Evolutionary conservation across 1,140 invertebrate species (phyloP), one percentile per base, ranked within the genome.

Genomic region (Bradysia coprophila): DNA sequence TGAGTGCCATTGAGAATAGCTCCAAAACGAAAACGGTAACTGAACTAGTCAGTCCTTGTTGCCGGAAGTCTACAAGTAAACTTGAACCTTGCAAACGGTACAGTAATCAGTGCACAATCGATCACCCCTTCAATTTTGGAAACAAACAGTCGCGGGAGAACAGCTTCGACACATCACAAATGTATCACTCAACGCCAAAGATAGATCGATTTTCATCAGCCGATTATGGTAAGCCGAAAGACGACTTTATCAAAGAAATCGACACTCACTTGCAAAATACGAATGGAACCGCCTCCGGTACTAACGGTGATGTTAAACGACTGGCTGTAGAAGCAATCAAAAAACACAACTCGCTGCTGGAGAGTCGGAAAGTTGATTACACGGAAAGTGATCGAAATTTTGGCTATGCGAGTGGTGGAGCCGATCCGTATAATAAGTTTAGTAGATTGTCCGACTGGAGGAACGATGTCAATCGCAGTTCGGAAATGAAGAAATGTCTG

Each of bases 1-100:
- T 20, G 43, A 46, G n/a, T 24, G 48, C 32, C 43, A n/a, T n/a
- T n/a, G n/a, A n/a, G n/a, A n/a, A 19, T 11, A 31, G 45, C 39
- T 31, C 23, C 3, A 54, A 47, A 40, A n/a, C n/a, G n/a, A n/a
- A n/a, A n/a, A n/a, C n/a, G n/a, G n/a, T n/a, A n/a, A n/a, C n/a
- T n/a, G n/a, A n/a, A n/a, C n/a, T n/a, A n/a, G n/a, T n/a, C n/a
- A n/a, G n/a, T n/a, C n/a, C n/a, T n/a, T n/a, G n/a, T n/a, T n/a
- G n/a, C n/a, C n/a, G n/a, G n/a, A n/a, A n/a, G n/a, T n/a, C n/a
- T n/a, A n/a, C n/a, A n/a, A n/a, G n/a, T n/a, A n/a, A n/a, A n/a
- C n/a, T n/a, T n/a, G n/a, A n/a, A n/a, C n/a, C n/a, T n/a, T n/a
- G n/a, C n/a, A n/a, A n/a, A n/a, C n/a, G n/a, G n/a, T n/a, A n/a